These are phyloP conservation scores for Nothoprocta pentlandii DNA, from an alignment of 2,113 vertebrate genomes.

Conservation along the genomic window DNA sequence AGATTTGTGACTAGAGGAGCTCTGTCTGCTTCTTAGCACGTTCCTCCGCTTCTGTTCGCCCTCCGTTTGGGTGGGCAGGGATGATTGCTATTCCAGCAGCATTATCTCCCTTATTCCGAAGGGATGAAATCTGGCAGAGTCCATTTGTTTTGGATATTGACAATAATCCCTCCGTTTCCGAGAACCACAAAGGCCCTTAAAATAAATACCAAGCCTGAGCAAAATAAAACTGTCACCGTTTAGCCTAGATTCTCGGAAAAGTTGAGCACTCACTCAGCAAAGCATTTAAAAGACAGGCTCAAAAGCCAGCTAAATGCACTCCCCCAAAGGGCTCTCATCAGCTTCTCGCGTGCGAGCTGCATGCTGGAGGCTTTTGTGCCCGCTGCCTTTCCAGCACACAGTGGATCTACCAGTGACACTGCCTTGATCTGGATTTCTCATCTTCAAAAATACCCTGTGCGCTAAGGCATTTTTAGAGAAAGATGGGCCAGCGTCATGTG, in stretches of 20 bases:
- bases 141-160: constrained; percentile 10
- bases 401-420: not conserved
- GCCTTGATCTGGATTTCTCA: not conserved
- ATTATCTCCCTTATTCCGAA: constrained; percentile 18
- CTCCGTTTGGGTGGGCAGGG: not conserved
- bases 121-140: not conserved
- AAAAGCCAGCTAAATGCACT: not conserved
- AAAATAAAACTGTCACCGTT: not conserved
- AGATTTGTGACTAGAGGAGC: constrained; percentile 11
- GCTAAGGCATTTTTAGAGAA: not conserved
- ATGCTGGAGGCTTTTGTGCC: fast-evolving
- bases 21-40: not conserved
- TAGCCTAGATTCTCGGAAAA: not conserved
- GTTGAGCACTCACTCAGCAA: not conserved
- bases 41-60: not conserved
- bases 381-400: fast-evolving
- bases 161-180: not conserved
- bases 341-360: not conserved
- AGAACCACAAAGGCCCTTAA: constrained; percentile 10
- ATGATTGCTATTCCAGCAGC: not conserved
- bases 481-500: not conserved
- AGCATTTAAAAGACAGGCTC: fast-evolving
- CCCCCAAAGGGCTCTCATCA: fast-evolving
- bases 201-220: constrained; percentile 10
- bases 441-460: not conserved